These are phyloP conservation scores for Pavo muticus DNA, from an alignment of 2,113 vertebrate species.

Conservation along the genomic window DNA sequence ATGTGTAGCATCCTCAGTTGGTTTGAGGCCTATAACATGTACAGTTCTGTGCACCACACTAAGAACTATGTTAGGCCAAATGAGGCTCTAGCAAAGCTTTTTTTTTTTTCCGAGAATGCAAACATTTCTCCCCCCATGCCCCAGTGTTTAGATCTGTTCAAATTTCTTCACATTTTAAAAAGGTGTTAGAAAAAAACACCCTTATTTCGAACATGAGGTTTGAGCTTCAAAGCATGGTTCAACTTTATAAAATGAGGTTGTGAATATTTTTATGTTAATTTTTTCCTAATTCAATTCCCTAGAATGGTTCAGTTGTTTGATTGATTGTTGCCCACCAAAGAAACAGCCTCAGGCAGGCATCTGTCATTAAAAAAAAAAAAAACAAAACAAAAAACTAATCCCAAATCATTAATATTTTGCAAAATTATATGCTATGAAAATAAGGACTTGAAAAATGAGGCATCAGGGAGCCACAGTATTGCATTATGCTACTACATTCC, in stretches of 20 bases:
- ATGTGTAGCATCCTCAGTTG: neutral
- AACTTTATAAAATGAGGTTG: neutral
- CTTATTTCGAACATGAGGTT: neutral
- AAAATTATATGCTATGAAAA: conserved; percentile 1
- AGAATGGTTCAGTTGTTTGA: neutral
- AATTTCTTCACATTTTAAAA: neutral
- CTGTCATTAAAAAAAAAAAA: neutral
- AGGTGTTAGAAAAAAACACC: neutral
- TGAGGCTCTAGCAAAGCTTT: neutral
- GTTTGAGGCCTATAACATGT: neutral
- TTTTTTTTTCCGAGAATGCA: neutral
- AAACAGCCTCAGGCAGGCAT: conserved; percentile 29
- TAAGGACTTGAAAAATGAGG: neutral
- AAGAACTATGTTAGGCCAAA: neutral
- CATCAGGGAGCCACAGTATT: neutral
- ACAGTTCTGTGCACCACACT: neutral
- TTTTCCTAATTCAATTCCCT: neutral
- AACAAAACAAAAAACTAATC: conserved; percentile 12
- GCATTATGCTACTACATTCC: neutral
- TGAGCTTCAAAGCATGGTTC: neutral
- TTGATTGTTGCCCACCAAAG: conserved; percentile 8
- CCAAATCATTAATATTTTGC: conserved; percentile 40
- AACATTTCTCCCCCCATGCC: neutral
- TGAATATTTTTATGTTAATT: neutral
- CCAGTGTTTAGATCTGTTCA: neutral